These are phyloP conservation scores for Dryobota labecula DNA, from an alignment of 2,888 invertebrate species.

Conservation along the genomic window DNA sequence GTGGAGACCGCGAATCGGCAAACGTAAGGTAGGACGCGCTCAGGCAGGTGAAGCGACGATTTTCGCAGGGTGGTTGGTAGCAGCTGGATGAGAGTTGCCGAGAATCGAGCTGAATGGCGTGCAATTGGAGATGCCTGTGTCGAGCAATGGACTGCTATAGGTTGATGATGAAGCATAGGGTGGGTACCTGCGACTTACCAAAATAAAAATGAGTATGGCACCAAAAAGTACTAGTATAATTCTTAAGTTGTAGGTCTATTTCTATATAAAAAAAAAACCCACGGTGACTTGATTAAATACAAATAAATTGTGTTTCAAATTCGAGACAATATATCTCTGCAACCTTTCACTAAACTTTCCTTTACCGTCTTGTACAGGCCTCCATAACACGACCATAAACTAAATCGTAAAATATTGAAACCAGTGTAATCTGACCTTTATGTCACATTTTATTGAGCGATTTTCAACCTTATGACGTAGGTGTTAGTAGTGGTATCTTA, in stretches of 20 bases:
- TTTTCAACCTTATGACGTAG: constrained; percentile 61
- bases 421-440: constrained; percentile 55
- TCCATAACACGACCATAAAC: constrained; percentile 78
- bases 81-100: too few relatives aligned
- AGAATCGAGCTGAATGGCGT: too few relatives aligned
- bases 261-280: constrained; percentile 22
- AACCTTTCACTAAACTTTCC: constrained; percentile 82
- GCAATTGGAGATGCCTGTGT: too few relatives aligned
- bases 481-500: constrained; percentile 52
- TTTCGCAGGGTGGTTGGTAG: too few relatives aligned
- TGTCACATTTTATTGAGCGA: constrained; percentile 40
- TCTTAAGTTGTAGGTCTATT: not conserved
- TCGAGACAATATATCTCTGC: constrained; percentile 77
- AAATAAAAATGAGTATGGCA: not conserved
- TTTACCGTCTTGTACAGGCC: constrained; percentile 76
- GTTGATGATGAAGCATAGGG: not conserved
- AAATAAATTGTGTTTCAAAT: constrained; percentile 69
- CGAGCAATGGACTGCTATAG: too few relatives aligned
- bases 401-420: constrained; percentile 74
- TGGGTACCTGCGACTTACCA: not conserved
- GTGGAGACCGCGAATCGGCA: too few relatives aligned
- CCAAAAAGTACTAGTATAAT: not conserved
- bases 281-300: constrained; percentile 67
- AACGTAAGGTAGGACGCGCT: too few relatives aligned
- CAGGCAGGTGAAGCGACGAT: too few relatives aligned